Evolutionary conservation across 2,888 invertebrate species (phyloP).

Genomic region (Pecten maximus): DNA sequence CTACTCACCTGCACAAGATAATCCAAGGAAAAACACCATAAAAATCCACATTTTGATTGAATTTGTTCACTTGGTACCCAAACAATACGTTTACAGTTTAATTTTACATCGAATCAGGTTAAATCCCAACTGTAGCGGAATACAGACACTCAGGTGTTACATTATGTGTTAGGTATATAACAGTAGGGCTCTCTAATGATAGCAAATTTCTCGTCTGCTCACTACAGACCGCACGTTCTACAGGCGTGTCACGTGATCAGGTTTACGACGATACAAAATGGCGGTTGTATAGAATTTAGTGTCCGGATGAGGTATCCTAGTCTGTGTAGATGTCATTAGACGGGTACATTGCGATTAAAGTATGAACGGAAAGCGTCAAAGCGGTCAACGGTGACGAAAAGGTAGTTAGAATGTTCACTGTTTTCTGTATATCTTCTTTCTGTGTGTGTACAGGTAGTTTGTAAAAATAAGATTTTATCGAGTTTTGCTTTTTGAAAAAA

Average conservation of each 20-base stretch:
- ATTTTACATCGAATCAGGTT: constrained; percentile 9
- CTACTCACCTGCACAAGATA: constrained; percentile 32
- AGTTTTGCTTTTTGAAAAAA: not conserved
- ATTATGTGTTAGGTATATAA: not conserved
- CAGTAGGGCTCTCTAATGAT: constrained; percentile 9
- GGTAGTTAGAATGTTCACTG: not conserved
- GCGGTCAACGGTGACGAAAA: not conserved
- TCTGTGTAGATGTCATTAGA: not conserved
- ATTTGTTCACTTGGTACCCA: not conserved
- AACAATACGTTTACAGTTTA: not conserved
- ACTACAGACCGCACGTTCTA: constrained; percentile 15
- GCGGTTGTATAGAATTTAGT: constrained; percentile 18
- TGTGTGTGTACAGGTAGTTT: not conserved
- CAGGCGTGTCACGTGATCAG: not conserved
- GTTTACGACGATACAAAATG: constrained; percentile 2
- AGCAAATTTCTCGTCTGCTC: constrained; percentile 9
- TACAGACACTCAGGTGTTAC: not conserved
- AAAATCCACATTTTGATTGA: constrained; percentile 20
- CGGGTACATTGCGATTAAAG: not conserved
- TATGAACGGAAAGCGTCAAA: constrained; percentile 25
- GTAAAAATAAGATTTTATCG: not conserved
- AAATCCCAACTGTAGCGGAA: not conserved
- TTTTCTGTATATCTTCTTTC: constrained; percentile 26
- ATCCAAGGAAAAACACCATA: constrained; percentile 13
- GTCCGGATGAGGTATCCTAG: not conserved